A percentile compares a stretch with the other conserved stretches of the same genome.
phyloP scores from a whole-genome alignment of 1,140 invertebrate species.

The Heliconius congener region DNA sequence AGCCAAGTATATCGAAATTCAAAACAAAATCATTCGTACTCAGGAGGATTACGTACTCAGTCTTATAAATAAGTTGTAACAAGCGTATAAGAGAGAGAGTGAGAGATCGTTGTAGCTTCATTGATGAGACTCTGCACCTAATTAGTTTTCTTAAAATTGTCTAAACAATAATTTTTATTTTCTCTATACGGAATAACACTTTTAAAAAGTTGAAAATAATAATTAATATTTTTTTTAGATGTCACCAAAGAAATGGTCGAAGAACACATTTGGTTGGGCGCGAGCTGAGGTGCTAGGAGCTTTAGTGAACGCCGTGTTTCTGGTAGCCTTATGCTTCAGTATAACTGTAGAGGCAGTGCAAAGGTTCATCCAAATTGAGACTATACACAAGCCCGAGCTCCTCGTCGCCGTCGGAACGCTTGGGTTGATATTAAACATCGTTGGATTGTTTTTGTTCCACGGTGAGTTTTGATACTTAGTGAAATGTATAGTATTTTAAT shows the following conservation, averaged over 20 bases:
- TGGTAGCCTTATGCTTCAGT: slow-evolving; percentile 96
- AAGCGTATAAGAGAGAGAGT: no score
- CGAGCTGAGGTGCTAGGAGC: slow-evolving; percentile 96
- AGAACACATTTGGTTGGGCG: slow-evolving; percentile 97
- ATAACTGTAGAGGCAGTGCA: slow-evolving; percentile 95
- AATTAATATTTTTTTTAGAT: slow-evolving; percentile 84
- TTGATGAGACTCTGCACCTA: no score
- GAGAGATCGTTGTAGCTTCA: no score
- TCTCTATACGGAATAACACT: background rate
- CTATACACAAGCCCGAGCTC: slow-evolving; percentile 90
- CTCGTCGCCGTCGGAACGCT: slow-evolving; percentile 89
- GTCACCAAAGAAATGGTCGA: slow-evolving; percentile 97
- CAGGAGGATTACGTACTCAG: no score
- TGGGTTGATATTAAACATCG: slow-evolving; percentile 91
- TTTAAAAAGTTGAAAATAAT: background rate
- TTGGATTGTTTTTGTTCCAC: slow-evolving; percentile 92
- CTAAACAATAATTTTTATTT: no score
- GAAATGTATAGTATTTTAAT: no score
- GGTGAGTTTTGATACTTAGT: slow-evolving; percentile 81
- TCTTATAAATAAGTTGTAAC: no score
- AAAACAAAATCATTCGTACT: no score
- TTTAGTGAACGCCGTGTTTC: slow-evolving; percentile 94
- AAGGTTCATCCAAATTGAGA: slow-evolving; percentile 92
- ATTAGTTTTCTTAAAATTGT: no score
- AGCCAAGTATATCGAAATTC: no score